A percentile compares a stretch with the other conserved stretches of the same genome.
phyloP scores from a whole-genome alignment of 2,797 vertebrate genomes.

The Valencia hispanica region DNA sequence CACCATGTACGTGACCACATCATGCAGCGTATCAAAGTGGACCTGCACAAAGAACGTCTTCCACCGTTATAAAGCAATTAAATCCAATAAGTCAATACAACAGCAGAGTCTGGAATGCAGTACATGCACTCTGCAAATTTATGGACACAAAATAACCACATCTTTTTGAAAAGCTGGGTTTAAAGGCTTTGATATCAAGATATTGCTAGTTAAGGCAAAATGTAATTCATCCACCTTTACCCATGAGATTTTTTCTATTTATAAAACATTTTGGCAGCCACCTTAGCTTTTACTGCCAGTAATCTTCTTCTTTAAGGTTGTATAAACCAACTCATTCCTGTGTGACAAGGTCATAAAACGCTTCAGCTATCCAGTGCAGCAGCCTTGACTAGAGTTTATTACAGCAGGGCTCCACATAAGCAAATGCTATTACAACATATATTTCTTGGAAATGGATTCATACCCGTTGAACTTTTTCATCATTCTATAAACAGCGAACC shows the following conservation, averaged over 20 bases:
- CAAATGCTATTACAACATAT: not conserved
- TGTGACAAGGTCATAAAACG: constrained; percentile 3
- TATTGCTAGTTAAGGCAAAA: not conserved
- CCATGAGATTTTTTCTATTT: not conserved
- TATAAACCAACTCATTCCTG: not conserved
- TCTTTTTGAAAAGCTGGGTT: not conserved
- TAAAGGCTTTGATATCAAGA: not conserved
- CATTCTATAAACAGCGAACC: not conserved
- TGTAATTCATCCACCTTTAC: not conserved
- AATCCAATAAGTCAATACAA: not conserved
- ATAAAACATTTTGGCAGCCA: not conserved
- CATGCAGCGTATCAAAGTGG: constrained; percentile 75
- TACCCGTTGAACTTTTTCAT: not conserved
- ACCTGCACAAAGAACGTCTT: constrained; percentile 63
- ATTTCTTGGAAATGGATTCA: not conserved
- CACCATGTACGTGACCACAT: constrained; percentile 79
- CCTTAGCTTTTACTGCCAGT: not conserved
- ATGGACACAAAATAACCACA: not conserved
- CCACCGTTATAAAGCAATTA: not conserved
- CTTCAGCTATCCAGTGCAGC: not conserved
- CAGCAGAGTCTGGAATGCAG: not conserved
- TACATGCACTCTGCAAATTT: not conserved
- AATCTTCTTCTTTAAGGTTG: not conserved
- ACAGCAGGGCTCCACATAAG: not conserved
- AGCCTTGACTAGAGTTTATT: not conserved